Conservation (phyloP, 2,797 vertebrate genomes). For the Galagoides demidoff region DNA sequence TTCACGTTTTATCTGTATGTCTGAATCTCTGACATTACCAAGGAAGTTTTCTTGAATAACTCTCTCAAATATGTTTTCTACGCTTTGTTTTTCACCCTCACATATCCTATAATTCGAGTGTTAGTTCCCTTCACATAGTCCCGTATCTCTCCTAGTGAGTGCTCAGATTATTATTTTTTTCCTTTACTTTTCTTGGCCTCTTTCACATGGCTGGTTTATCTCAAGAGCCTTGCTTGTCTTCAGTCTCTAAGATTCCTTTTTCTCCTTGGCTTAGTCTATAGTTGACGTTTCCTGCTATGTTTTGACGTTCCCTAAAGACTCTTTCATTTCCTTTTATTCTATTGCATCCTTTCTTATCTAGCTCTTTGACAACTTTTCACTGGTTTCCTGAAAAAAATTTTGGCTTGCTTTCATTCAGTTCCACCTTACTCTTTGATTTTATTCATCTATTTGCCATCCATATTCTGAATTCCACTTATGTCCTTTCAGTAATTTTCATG, state of each 20-base stretch:
- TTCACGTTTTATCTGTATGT: neutral
- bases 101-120: neutral
- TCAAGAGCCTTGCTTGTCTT: neutral
- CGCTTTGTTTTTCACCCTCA: neutral
- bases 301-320: neutral
- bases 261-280: neutral
- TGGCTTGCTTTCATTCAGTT: neutral
- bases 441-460: neutral
- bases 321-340: neutral
- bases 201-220: neutral
- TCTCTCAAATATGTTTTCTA: neutral
- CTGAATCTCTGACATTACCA: neutral
- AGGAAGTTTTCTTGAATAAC: neutral
- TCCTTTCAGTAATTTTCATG: neutral
- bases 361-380: neutral
- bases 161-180: neutral
- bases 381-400: neutral
- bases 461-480: neutral
- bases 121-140: neutral
- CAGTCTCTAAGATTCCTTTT: neutral
- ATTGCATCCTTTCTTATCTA: neutral
- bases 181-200: neutral
- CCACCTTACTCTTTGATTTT: neutral
- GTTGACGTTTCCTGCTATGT: neutral
- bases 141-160: neutral